Conservation (phyloP, 2,888 invertebrate genomes). For the Nomada ferruginata region DNA sequence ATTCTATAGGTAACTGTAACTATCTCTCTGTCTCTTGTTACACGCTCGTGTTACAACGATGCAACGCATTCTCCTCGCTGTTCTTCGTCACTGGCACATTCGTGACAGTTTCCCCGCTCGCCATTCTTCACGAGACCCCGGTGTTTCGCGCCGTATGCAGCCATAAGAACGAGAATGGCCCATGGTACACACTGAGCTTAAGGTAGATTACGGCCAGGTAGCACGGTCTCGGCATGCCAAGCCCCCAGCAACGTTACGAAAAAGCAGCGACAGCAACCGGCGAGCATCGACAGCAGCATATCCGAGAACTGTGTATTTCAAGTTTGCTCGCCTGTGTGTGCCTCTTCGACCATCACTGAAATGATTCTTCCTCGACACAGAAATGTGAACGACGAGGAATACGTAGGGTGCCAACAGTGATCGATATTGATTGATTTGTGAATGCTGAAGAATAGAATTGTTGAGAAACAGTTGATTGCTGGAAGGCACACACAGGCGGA, state of each 20-base stretch:
- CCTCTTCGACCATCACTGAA: neutral
- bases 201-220: conserved; percentile 55
- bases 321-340: conserved; percentile 22
- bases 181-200: conserved; percentile 36
- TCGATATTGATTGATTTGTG: neutral
- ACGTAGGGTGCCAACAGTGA: neutral
- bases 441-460: neutral
- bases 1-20: neutral
- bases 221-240: conserved; percentile 68
- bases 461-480: neutral
- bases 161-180: conserved; percentile 31
- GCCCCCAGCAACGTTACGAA: conserved; percentile 47
- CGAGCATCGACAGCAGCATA: conserved; percentile 55
- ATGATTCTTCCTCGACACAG: neutral
- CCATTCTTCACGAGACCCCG: conserved; percentile 32
- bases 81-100: conserved; percentile 34
- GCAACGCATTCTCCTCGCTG: conserved; percentile 11
- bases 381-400: neutral
- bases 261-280: conserved; percentile 43
- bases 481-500: conserved; percentile 20
- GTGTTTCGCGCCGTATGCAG: conserved; percentile 36
- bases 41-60: conserved; percentile 8
- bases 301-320: conserved; percentile 36
- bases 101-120: conserved; percentile 29
- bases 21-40: conserved; percentile 25